Conservation (phyloP, 1,140 invertebrate genomes). For the Saccostrea cuccullata region DNA sequence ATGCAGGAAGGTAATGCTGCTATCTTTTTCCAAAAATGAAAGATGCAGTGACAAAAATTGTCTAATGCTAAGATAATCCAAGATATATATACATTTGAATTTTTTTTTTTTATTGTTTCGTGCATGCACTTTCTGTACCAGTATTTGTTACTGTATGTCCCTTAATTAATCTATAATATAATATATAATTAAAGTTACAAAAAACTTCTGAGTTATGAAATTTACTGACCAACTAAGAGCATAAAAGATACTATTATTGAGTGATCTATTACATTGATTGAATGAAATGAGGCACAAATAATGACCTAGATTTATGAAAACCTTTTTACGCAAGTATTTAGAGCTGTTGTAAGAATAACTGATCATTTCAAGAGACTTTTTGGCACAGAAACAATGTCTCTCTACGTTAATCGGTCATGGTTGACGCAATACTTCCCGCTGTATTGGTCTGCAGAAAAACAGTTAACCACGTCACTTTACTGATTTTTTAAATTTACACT, state of each 20-base stretch:
- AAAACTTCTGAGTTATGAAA: neutral
- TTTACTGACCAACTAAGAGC: neutral
- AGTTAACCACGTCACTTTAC: conserved; percentile 13
- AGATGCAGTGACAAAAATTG: too few relatives aligned
- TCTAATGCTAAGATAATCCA: too few relatives aligned
- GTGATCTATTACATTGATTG: conserved; percentile 3
- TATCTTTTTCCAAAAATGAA: too few relatives aligned
- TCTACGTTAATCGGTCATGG: neutral
- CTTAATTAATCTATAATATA: neutral
- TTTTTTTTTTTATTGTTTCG: too few relatives aligned
- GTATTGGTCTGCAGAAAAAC: neutral
- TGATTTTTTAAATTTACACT: neutral
- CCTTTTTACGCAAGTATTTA: neutral
- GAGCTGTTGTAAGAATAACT: neutral
- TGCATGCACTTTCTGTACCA: too few relatives aligned
- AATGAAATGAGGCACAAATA: conserved; percentile 20
- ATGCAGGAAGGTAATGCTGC: too few relatives aligned
- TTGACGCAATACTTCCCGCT: conserved; percentile 2
- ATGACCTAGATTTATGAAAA: conserved; percentile 16
- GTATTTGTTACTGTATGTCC: too few relatives aligned
- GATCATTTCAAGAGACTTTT: conserved; percentile 6
- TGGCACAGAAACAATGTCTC: conserved; percentile 3
- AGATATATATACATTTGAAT: too few relatives aligned
- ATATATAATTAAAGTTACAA: neutral
- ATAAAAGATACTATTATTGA: neutral